Base-by-base conservation (phyloP, 2,888 invertebrate genomes). In the Halictus ligatus region DNA sequence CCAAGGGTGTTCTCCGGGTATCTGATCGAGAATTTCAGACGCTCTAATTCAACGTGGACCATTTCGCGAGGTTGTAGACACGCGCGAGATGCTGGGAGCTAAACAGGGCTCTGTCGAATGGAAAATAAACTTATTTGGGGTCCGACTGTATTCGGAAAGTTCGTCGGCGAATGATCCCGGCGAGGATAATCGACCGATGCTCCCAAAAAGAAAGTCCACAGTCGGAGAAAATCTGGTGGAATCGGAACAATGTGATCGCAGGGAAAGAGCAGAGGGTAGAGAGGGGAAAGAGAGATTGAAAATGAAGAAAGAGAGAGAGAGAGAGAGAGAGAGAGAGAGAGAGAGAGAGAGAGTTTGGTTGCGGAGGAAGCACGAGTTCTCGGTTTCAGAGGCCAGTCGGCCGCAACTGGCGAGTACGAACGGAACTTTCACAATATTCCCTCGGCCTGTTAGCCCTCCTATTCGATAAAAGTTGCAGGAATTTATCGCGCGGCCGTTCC, bases 391-490 rank as follows among this genome's bases (percentile, higher is more conserved):
- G 89, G 91, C 78, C 81, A 76, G 88, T 86, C 87, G 79, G 84
- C 83, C 81, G 74, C 81, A 83, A 90, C 86, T 54, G 71, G 29
- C 80, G 80, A 78, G 75, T 67, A 71, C 82, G 72, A 79, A 67
- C 91, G 64, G 91, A 85, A 91, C 89, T 91, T 92, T 92, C 90
- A 90, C 91, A 91, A 93, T 93, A 92, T 92, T 89, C 89, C 87
- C 78, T 76, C 85, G 92, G 90, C 90, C 92, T 88, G 92, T 92
- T 93, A 90, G 89, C 85, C 87, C 86, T 89, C 85, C 88, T 84
- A 89, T 91, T 92, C 91, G 92, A 93, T 93, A 93, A 94, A 94
- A 94, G 93, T 93, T 92, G 90, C 89, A 90, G 89, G 89, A 94
- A 93, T 94, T 93, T 92, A 94, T 93, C 92, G 92, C 91, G 90